Evolutionary conservation across 2,888 invertebrate genomes (phyloP), one percentile per base, ranked within the genome.

Genomic region (Oscheius sp.): DNA sequence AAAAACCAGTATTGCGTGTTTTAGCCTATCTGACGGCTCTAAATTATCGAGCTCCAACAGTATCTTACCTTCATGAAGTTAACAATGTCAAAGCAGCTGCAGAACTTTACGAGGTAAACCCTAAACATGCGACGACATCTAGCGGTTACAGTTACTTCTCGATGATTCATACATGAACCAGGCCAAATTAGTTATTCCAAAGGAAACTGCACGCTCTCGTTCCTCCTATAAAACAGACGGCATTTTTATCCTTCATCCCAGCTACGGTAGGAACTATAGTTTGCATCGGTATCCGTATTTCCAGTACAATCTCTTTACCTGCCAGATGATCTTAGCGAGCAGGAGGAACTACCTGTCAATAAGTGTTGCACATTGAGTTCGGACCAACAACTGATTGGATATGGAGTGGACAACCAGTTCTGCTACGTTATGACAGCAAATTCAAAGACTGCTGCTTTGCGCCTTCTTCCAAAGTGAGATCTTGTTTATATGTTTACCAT

Each of bases 281-380:
- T 13, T 49, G 16, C 9, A 41, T 61, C 6, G 5, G 3, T 23
- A 2, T 61, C 61, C 35, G 9, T 9, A 35, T 9, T 69, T 69
- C 41, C 53, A 69, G 69, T 58, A 35, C 58, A 58, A 18, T 69
- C 69, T 9, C 16, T 69, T 16, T 69, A 45, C 56, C 21, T 69
- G 3, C 69, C 69, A 18, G 45, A 69, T 29, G 58, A 58, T 35
- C 35, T 35, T 35, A 35, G 35, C 35, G 35, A 35, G 9, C 35
- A 35, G 35, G 53, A 55, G 1, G 58, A 69, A 1, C 21, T 69
- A 5, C 58, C 58, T 12, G 21, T 69, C 25, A 55, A 29, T 16
- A 69, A 69, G 45, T 23, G 35, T n/a, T 7, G 18, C 9, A 16
- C 25, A 9, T 16, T 69, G 7, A 9, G 25, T 7, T 25, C 58